Conservation (phyloP, 1,140 invertebrate species). For the Brachionus plicatilis region DNA sequence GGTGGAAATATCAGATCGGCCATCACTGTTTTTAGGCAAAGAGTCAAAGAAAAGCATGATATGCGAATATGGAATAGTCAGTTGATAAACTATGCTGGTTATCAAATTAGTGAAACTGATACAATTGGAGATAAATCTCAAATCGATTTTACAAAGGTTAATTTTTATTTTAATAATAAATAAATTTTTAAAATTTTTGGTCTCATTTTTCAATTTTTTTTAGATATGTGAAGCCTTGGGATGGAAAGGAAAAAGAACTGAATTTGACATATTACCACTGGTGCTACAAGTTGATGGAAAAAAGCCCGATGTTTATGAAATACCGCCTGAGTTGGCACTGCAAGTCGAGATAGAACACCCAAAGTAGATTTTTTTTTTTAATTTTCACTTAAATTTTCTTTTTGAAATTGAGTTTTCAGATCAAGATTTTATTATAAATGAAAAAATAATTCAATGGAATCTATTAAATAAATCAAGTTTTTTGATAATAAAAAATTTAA, state of each 20-base stretch:
- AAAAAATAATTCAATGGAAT: too few relatives aligned
- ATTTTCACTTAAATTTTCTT: too few relatives aligned
- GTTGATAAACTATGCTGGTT: constrained; percentile 81
- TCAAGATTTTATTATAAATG: too few relatives aligned
- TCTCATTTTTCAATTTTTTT: neutral
- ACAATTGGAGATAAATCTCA: constrained; percentile 59
- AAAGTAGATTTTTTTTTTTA: constrained; percentile 64
- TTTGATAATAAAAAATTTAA: too few relatives aligned
- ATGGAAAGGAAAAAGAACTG: constrained; percentile 64
- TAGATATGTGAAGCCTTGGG: constrained; percentile 81
- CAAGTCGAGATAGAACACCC: constrained; percentile 80
- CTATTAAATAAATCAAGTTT: too few relatives aligned
- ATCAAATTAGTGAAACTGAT: constrained; percentile 56
- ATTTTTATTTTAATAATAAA: neutral
- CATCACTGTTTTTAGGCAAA: constrained; percentile 85
- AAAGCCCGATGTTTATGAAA: constrained; percentile 81
- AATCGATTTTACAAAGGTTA: constrained; percentile 80
- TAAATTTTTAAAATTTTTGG: constrained; percentile 35
- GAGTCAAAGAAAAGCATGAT: constrained; percentile 72
- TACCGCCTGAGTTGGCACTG: constrained; percentile 78
- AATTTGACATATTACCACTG: constrained; percentile 80
- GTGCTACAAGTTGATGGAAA: constrained; percentile 86
- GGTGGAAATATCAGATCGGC: constrained; percentile 91
- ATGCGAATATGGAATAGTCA: constrained; percentile 83
- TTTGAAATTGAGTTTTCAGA: too few relatives aligned